Base-by-base conservation (phyloP, 2,113 vertebrate genomes). In the Pelecanus crispus region DNA sequence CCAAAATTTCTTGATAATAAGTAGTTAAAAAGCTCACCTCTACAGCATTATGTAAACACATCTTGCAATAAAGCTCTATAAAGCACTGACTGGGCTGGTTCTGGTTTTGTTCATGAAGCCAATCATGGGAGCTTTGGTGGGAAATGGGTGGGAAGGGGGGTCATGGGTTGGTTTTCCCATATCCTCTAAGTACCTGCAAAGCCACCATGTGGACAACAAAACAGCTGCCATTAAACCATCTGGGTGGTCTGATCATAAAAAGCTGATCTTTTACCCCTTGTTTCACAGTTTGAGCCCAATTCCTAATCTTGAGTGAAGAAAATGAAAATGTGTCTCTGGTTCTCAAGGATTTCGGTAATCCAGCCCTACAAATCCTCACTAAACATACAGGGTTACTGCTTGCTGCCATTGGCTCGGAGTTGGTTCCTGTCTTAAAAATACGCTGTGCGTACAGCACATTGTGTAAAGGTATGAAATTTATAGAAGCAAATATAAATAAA, bases 1-100 rank as follows among this genome's bases (percentile, higher is more conserved):
- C 96, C 96, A 98, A 93, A 95, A 95, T 93, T 68, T 94, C 93
- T 98, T 97, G 92, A 97, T 97, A 97, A 97, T 95, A 93, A 78
- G 92, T 97, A 97, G 95, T 85, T 98, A 78, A 97, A 80, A 83
- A 96, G 95, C 95, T 97, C 97, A 98, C 97, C 92, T 97, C 97
- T 98, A 95, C 96, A 95, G 91, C 97, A 36, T 96, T 97, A 97
- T 98, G 97, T 98, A 97, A 97, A 97, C 96, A 97, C 97, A 96
- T 96, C 97, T 97, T 98, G 95, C 97, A 98, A 98, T 98, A 98
- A 98, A 98, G 94, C 95, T 96, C 96, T 93, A 93, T 96, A 97
- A 97, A 98, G 96, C 97, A 97, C 81, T 67, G 38, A 38, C 55
- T 56, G 44, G 29, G 8, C 72, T 94, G 42, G 49, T 77, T 84